Percentiles rank a stretch among this genome's conserved stretches.
Evolutionary conservation across 1,140 invertebrate genomes (phyloP).

Genomic region (Brevipalpus yothersi): DNA sequence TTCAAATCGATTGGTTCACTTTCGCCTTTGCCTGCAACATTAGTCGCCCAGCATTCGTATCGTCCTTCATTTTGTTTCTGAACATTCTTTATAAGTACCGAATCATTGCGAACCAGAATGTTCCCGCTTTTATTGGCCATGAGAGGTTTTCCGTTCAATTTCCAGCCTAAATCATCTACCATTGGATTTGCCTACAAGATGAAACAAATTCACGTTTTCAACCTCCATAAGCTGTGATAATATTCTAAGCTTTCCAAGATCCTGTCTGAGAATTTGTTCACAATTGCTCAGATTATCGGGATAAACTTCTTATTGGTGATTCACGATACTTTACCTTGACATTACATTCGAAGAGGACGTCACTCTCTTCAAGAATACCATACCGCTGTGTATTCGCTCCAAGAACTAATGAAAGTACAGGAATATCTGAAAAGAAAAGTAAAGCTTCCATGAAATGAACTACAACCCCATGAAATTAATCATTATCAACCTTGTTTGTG

Average conservation of each 20-base stretch:
- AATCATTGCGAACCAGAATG: conserved; percentile 50
- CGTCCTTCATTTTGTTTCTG: conserved; percentile 13
- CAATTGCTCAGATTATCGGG: too few relatives aligned
- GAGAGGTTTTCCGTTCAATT: conserved; percentile 31
- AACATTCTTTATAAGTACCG: conserved; percentile 18
- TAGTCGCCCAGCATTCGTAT: conserved; percentile 68
- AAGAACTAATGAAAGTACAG: conserved; percentile 11
- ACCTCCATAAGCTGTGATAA: too few relatives aligned
- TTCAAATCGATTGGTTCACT: conserved; percentile 55
- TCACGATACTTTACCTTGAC: conserved; percentile 4
- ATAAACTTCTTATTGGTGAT: too few relatives aligned
- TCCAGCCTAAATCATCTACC: conserved; percentile 49
- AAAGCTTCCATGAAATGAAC: too few relatives aligned
- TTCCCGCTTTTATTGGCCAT: conserved; percentile 26
- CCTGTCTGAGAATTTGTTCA: too few relatives aligned
- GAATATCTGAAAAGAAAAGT: conserved; percentile 8
- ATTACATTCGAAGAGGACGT: conserved; percentile 72
- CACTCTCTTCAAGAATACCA: conserved; percentile 45
- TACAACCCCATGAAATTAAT: too few relatives aligned
- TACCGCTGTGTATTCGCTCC: conserved; percentile 37
- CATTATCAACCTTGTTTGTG: too few relatives aligned
- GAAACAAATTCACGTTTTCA: neutral
- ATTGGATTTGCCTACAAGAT: conserved; percentile 50
- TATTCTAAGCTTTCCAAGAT: too few relatives aligned
- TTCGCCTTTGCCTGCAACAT: conserved; percentile 61